A percentile compares a stretch with the other conserved stretches of the same genome.
phyloP scores from a whole-genome alignment of 2,888 invertebrate genomes.

The Tipula helvola region DNA sequence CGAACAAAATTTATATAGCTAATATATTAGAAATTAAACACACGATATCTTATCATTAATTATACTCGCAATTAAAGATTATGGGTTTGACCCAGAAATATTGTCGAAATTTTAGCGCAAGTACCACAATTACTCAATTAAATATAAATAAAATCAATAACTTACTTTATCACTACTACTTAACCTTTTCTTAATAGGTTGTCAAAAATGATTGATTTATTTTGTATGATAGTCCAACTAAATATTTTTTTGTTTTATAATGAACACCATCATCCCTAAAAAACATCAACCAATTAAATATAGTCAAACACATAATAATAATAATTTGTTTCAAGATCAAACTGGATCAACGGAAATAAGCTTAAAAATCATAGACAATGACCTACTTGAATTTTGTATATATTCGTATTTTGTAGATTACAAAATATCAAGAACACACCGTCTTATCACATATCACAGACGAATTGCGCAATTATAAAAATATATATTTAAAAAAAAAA shows the following conservation, averaged over 20 bases:
- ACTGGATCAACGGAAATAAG: not conserved
- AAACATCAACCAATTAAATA: not conserved
- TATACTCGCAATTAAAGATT: not conserved
- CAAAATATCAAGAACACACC: not conserved
- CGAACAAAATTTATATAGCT: too few species aligned
- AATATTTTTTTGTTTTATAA: too few species aligned
- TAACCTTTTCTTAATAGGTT: not conserved
- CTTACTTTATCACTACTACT: not conserved
- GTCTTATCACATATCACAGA: not conserved
- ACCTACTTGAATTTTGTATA: not conserved
- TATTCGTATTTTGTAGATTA: not conserved
- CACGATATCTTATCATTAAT: not conserved
- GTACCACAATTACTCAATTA: not conserved
- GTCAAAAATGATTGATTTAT: not conserved
- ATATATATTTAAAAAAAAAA: not conserved
- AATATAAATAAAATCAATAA: not conserved
- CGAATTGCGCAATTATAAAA: not conserved
- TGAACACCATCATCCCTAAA: too few species aligned
- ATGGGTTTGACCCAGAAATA: not conserved
- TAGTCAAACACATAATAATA: too few species aligned
- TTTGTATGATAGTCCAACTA: not conserved
- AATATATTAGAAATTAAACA: too few species aligned
- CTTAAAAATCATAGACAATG: not conserved
- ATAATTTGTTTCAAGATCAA: not conserved
- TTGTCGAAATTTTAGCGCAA: not conserved